phyloP scores from a whole-genome alignment of 2,888 invertebrate species.

The Mellilla xanthometata region DNA sequence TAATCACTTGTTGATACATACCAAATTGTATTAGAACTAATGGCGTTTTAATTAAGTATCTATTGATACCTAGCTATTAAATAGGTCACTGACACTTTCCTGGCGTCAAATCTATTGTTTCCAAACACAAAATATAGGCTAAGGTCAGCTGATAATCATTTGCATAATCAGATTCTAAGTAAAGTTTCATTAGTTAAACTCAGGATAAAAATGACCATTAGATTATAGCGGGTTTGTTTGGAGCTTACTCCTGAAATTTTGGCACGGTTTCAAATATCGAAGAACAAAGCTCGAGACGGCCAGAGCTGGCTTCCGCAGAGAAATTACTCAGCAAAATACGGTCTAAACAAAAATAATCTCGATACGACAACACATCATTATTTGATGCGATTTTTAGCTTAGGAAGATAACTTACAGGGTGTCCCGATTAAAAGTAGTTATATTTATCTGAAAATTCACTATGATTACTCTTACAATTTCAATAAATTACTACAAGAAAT shows the following conservation, averaged over 20 bases:
- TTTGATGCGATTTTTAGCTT: neutral
- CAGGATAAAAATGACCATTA: neutral
- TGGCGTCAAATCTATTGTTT: neutral
- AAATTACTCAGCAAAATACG: slow-evolving; percentile 10
- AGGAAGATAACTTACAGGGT: neutral
- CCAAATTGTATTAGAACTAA: too few relatives aligned
- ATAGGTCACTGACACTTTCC: too few relatives aligned
- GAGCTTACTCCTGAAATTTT: neutral
- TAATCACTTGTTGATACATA: too few relatives aligned
- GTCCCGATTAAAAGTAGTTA: neutral
- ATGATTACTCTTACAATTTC: neutral
- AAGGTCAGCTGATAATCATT: neutral
- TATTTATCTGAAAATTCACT: neutral
- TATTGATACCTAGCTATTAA: too few relatives aligned
- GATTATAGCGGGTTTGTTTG: neutral
- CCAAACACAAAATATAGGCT: neutral
- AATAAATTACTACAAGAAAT: neutral
- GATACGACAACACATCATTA: neutral
- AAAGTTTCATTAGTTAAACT: neutral
- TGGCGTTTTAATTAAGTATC: too few relatives aligned
- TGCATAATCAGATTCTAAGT: neutral
- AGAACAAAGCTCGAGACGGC: neutral
- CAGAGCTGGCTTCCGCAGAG: neutral
- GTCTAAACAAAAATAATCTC: neutral
- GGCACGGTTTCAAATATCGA: slow-evolving; percentile 2